A percentile compares a stretch with the other conserved stretches of the same genome.
These are phyloP conservation scores for Blastobasis lacticolella DNA, from an alignment of 2,888 invertebrate species.

Conservation along the genomic window DNA sequence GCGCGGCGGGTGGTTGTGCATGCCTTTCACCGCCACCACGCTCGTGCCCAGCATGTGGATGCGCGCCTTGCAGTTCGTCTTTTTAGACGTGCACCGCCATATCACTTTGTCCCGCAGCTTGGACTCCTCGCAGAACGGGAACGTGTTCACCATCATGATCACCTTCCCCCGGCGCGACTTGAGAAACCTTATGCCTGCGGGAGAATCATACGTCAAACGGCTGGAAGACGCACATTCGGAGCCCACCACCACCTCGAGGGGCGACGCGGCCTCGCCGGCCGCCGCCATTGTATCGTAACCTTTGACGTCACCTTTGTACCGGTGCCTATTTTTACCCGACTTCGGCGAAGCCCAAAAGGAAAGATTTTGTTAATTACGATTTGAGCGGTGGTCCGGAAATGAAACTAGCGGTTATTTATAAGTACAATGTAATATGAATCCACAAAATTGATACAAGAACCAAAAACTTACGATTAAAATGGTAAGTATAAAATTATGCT, in stretches of 20 bases:
- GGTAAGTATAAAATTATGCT: slow-evolving; percentile 70
- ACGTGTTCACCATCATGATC: slow-evolving; percentile 72
- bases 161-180: slow-evolving; percentile 69
- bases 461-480: slow-evolving; percentile 60
- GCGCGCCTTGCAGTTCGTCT: slow-evolving; percentile 68
- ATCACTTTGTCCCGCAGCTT: slow-evolving; percentile 68
- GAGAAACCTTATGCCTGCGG: slow-evolving; percentile 67
- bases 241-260: background rate
- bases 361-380: background rate
- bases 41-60: slow-evolving; percentile 66
- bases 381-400: slow-evolving; percentile 25
- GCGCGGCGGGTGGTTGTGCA: slow-evolving; percentile 69
- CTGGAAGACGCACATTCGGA: slow-evolving; percentile 7
- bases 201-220: slow-evolving; percentile 43
- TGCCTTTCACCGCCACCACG: slow-evolving; percentile 67
- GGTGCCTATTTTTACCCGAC: slow-evolving; percentile 5
- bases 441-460: slow-evolving; percentile 70
- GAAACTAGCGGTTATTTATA: slow-evolving; percentile 66
- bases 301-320: background rate
- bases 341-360: background rate
- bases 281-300: no score
- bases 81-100: slow-evolving; percentile 71
- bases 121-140: slow-evolving; percentile 71
- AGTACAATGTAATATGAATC: slow-evolving; percentile 72
- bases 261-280: no score